A percentile compares a stretch with the other conserved stretches of the same genome.
phyloP scores from a whole-genome alignment of 1,140 invertebrate species.

The Ceratoteleas bidentatus region DNA sequence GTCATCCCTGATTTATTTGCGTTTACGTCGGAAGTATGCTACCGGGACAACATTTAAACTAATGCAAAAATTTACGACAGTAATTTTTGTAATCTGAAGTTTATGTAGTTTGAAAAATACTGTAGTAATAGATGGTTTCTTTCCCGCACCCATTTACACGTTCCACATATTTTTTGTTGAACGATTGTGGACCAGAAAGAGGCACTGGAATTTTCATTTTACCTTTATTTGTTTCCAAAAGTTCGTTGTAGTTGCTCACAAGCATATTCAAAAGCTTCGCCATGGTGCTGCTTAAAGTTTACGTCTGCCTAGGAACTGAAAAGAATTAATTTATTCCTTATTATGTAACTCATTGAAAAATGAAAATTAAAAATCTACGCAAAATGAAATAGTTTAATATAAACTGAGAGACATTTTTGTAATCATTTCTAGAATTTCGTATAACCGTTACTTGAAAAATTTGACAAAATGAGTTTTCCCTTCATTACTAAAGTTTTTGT shows the following conservation, averaged over 20 bases:
- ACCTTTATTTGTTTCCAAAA: constrained; percentile 81
- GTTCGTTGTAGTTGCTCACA: constrained; percentile 82
- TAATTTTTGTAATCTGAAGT: constrained; percentile 31
- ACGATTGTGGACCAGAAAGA: not conserved
- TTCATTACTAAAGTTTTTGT: no score
- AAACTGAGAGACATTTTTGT: no score
- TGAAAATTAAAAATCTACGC: no score
- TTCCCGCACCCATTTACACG: constrained; percentile 21
- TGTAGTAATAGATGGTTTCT: constrained; percentile 33
- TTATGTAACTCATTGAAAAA: no score
- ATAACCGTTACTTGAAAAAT: no score
- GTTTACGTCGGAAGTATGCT: constrained; percentile 39
- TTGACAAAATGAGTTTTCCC: no score
- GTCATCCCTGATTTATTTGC: constrained; percentile 34
- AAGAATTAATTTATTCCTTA: no score
- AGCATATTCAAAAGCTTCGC: constrained; percentile 79
- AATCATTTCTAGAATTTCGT: no score
- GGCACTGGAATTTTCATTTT: constrained; percentile 38
- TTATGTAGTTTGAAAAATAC: constrained; percentile 28
- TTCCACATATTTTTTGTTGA: constrained; percentile 46
- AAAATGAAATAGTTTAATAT: no score
- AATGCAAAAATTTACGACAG: constrained; percentile 41
- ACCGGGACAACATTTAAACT: constrained; percentile 46
- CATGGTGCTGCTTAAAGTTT: constrained; percentile 71
- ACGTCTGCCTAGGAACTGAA: no score